Evolutionary conservation across 2,888 invertebrate genomes (phyloP), one percentile per base, ranked within the genome.

Genomic region (Lithophane leautieri): DNA sequence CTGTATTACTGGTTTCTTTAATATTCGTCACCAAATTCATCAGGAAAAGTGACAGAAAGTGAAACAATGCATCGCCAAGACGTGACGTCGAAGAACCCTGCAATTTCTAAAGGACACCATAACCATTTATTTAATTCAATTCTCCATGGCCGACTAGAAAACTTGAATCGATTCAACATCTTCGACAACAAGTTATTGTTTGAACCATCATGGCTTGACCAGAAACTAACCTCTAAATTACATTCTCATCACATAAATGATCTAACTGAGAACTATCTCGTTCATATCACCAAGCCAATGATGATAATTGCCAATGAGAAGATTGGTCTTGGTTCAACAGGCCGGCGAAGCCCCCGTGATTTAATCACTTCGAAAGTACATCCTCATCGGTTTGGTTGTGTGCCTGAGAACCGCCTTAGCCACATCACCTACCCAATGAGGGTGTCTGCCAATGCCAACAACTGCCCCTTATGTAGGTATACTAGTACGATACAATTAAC

Each of bases 1-100:
- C 16, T 19, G 7, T 14, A 4, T 16, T 1, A 40, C 25, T 47
- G 2, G 1, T 28, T 47, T 44, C 9, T n/a, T 22, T 0, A 42
- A 54, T 19, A 47, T 3, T 58, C 28, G 0, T 7, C 9, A 54
- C 12, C 54, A 60, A 3, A n/a, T 9, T 19, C 14, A 2, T 42
- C 14, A 50, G 60, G 8, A 2, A 74, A 40, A 47, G 73, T 28
- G 16, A 16, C n/a, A 28, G 19, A 42, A 60, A 74, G 50, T 60
- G 60, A 28, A 73, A n/a, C 1, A 52, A 75, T 28, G 73, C 2
- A 44, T 34, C 4, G n/a, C n/a, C 50, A n/a, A 52, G 44, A 52
- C 11, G 16, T 19, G 4, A 74, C 42, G 7, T 8, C 16, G 3
- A 75, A n/a, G 25, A 74, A n/a, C 25, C 9, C 16, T n/a, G 14